Evolutionary conservation across 2,113 vertebrate species (phyloP), one percentile per base, ranked within the genome.

Genomic region (Nematolebias whitei): DNA sequence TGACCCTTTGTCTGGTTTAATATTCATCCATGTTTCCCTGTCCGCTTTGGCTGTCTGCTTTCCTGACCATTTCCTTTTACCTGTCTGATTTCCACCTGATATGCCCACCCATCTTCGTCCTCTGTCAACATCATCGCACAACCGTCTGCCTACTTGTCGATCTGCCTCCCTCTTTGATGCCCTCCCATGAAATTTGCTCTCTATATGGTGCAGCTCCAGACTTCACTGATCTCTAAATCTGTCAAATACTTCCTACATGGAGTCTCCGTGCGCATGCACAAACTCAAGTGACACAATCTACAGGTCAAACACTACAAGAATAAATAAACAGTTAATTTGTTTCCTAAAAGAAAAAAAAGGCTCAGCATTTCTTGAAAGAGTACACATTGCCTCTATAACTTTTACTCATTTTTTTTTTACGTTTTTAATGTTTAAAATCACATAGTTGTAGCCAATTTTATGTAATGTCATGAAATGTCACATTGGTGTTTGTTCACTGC

Each of bases 161-260:
- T 49, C 29, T 66, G 22, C 50, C 40, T 44, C 38, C 35, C 24
- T 9, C 3, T 44, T 57, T 2, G 18, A 39, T 62, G 12, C 23
- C 26, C 45, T 43, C 35, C 38, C 32, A 41, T 59, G 63, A 40
- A 35, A n/a, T 35, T 12, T 61, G 18, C 29, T 41, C 45, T 18
- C 23, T 41, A 29, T 53, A 23, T n/a, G 44, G 35, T 24, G 54
- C 68, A 4, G 18, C 60, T 48, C 47, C 62, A 67, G 49, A 76
- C 67, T 39, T 68, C 2, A 2, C 62, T 79, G 78, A 75, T 78
- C 76, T 65, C 70, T 63, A 63, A 60, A 69, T 60, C 74, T 76
- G 54, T 61, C 73, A 63, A 39, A 39, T 39, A 32, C 76, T 52
- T 81, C 67, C 50, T 66, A 56, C 68, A 66, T 59, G 71, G 68